These are phyloP conservation scores for Psittacula derbiana DNA, from an alignment of 2,797 vertebrate species.

Conservation along the genomic window DNA sequence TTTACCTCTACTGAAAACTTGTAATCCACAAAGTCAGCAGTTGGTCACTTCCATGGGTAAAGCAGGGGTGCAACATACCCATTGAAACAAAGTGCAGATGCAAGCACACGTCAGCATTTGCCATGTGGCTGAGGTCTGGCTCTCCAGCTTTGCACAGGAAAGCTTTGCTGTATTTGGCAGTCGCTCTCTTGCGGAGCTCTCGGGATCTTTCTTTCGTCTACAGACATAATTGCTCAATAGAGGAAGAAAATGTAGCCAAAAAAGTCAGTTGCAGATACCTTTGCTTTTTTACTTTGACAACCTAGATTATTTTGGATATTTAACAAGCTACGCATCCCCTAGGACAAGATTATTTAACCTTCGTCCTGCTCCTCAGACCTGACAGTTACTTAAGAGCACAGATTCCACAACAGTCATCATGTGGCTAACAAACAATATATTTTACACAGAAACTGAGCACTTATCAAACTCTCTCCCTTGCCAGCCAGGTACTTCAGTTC, in stretches of 20 bases:
- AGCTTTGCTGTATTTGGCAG: constrained; percentile 18
- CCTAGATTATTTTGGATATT: background rate
- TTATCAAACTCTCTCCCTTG: background rate
- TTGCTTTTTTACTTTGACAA: background rate
- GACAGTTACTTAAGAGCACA: background rate
- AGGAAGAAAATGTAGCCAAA: background rate
- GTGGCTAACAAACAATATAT: background rate
- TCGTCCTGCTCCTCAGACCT: background rate
- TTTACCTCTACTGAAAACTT: background rate
- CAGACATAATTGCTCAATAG: background rate
- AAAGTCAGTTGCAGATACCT: background rate
- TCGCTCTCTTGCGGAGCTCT: background rate
- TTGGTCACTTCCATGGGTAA: background rate
- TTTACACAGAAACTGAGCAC: background rate
- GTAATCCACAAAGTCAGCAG: background rate
- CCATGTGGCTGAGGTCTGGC: background rate
- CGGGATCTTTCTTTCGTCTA: background rate
- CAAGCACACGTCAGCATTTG: background rate
- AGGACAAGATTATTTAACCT: background rate
- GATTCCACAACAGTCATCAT: background rate
- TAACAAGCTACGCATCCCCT: background rate
- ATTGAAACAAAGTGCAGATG: background rate
- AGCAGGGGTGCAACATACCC: background rate
- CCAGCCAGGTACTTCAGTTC: background rate
- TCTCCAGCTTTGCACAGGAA: background rate